Base-by-base conservation (phyloP, 2,113 vertebrate genomes). In the Paedocypris sp. region DNA sequence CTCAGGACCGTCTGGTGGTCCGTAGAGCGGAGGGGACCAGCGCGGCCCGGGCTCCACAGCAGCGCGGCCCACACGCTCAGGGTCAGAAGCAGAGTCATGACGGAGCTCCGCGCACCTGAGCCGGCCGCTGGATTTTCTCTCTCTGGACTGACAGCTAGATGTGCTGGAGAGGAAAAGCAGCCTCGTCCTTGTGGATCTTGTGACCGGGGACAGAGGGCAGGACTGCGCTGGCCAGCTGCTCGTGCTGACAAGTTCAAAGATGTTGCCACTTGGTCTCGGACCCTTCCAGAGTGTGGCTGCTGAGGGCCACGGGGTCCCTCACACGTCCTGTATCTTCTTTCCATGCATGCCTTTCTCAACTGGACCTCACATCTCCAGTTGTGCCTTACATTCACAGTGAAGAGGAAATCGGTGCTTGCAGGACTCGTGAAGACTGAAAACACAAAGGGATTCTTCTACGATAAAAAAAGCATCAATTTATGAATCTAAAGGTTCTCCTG, bases 1-100 rank as follows among this genome's bases (percentile, higher is more conserved):
- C 87, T 85, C 32, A 97, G 78, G 66, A 97, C 73, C 1, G 81
- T 85, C 79, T 87, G 87, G 39, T 90, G 83, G 75, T 90, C 86
- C 13, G 85, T 61, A 58, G 85, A 79, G 60, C 84, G 75, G 76
- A 94, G 87, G 64, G 92, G 89, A 54, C 86, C 88, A 68, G 78
- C 67, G 59, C 67, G 57, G 58, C 73, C 78, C 31, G 82, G 66
- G 71, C 73, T 77, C 32, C 83, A 71, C 62, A 71, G 56, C 26
- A 72, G 61, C 62, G 79, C 48, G 4, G 77, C 67, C 0, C 77
- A 64, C 32, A 75, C 38, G 32, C 66, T 75, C 71, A 76, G 33
- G 51, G 69, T 66, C 52, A 13, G 62, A 65, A 53, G n/a, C n/a
- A 63, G 33, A 31, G 70, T 64, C 83, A 85, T 87, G 52, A 67